Base-by-base conservation (phyloP, 92 coral and sea anemone genomes). In the Hydrozoanthus gracilis region DNA sequence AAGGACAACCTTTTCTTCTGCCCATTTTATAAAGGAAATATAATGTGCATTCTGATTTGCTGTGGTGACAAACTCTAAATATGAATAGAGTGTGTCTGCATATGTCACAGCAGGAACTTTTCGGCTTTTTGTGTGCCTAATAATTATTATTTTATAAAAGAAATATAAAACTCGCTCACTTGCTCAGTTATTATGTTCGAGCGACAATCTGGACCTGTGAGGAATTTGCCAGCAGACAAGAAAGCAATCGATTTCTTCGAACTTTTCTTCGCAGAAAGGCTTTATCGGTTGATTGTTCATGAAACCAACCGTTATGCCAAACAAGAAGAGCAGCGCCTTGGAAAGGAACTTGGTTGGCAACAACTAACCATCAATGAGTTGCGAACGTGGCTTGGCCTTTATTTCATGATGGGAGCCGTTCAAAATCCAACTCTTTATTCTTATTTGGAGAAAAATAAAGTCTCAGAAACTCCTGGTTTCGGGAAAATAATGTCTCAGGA, bases 321-420 rank as follows among this genome's bases (percentile, higher is more conserved):
- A 76, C 88, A 85, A 79, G 88, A 85, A 74, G 82, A 85, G 16
- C 51, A 77, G 47, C 78, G 61, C 12, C 56, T 78, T 2, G 62
- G 73, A 67, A 80, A 74, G 71, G 58, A 20, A 14, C 80, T 84
- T 52, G 66, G 66, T 13, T 89, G 87, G 89, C 66, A 71, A 15
- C 61, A 82, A 67, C 66, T 82, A 9, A 79, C 90, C 51, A 11
- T 87, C 54, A 72, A 80, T 65, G 92, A 90, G 78, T 82, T 90
- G 71, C 77, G 78, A 62, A 83, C 90, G 15, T 90, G 86, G 86
- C 73, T 86, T 17, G 92, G 90, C 7, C 82, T 90, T 11, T 55
- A 86, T 56, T 79, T 90, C 72, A 88, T 79, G 39, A 86, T 90
- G 87, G 92, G 90, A 50, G 52, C 87, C 50, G 83, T 77, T 54